Base-by-base conservation (phyloP, 2,888 invertebrate species). In the Himalopsyche anomala region DNA sequence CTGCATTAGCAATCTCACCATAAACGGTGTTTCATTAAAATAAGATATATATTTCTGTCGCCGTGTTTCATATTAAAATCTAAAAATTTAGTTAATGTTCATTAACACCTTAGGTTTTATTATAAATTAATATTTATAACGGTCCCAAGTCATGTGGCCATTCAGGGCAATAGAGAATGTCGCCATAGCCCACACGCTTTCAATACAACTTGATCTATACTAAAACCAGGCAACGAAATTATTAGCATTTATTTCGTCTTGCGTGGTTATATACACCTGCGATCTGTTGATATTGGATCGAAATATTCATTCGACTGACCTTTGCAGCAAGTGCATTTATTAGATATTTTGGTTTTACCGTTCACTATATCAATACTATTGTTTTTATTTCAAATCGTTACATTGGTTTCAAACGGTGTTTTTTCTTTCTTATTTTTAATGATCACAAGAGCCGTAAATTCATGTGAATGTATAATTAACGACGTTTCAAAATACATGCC, bases 101-200 rank as follows among this genome's bases (percentile, higher is more conserved):
- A 62, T 62, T 62, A 62, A 62, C 19, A 62, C 19, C 19, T 19
- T 11, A 19, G 19, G 19, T 62, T 19, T 62, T 62, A 62, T 62
- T 19, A 12, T 3, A 62, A 19, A 62, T 19, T 62, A 62, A 19
- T 62, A 62, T 62, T 19, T 62, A n/a, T 62, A 62, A 62, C 19
- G 56, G 56, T 62, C 9, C 19, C n/a, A 62, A 62, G 56, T 62
- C 56, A 62, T n/a, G 19, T 9, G 56, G 19, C 56, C 56, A 62
- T 62, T 62, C 19, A 62, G 56, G 56, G 56, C 56, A 62, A 62
- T 62, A 62, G 56, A 19, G 56, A 62, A 62, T 62, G 56, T 62
- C 56, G 56, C 19, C 56, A 62, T 62, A 19, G 56, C 56, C 56
- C 56, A 62, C 56, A 62, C 56, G 19, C 19, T 62, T 12, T 19